Evolutionary conservation across 2,113 vertebrate species (phyloP).

Genomic region (Poeciliopsis retropinna): DNA sequence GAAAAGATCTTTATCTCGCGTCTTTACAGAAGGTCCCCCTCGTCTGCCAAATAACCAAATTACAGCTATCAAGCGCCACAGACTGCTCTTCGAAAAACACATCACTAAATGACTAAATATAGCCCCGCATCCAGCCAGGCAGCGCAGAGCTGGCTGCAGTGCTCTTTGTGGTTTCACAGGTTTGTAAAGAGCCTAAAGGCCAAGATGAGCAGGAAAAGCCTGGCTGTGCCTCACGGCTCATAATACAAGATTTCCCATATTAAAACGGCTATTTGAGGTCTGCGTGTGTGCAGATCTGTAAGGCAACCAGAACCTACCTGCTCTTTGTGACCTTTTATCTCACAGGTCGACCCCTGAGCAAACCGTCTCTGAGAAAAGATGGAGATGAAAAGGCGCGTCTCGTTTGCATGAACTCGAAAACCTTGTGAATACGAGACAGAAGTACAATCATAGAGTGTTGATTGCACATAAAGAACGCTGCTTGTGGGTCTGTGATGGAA

Average conservation of each 20-base stretch:
- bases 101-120: constrained; percentile 48
- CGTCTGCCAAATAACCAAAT: constrained; percentile 41
- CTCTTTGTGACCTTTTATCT: constrained; percentile 6
- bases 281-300: constrained; percentile 2
- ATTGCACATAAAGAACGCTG: constrained; percentile 30
- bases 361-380: background rate
- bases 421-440: constrained; percentile 10
- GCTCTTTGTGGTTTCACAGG: constrained; percentile 54
- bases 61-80: constrained; percentile 11
- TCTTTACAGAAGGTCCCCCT: constrained; percentile 56
- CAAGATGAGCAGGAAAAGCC: constrained; percentile 40
- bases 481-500: constrained; percentile 24
- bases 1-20: constrained; percentile 65
- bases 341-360: background rate
- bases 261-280: constrained; percentile 40
- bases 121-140: constrained; percentile 43
- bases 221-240: constrained; percentile 26
- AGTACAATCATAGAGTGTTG: constrained; percentile 16
- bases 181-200: constrained; percentile 34
- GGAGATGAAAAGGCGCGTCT: background rate
- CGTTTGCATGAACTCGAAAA: background rate
- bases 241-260: constrained; percentile 41
- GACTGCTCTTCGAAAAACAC: constrained; percentile 18
- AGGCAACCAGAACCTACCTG: constrained; percentile 1
- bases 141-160: constrained; percentile 2